A percentile compares a stretch with the other conserved stretches of the same genome.
phyloP scores from a whole-genome alignment of 2,888 invertebrate genomes.

The Silvanus unidentatus region DNA sequence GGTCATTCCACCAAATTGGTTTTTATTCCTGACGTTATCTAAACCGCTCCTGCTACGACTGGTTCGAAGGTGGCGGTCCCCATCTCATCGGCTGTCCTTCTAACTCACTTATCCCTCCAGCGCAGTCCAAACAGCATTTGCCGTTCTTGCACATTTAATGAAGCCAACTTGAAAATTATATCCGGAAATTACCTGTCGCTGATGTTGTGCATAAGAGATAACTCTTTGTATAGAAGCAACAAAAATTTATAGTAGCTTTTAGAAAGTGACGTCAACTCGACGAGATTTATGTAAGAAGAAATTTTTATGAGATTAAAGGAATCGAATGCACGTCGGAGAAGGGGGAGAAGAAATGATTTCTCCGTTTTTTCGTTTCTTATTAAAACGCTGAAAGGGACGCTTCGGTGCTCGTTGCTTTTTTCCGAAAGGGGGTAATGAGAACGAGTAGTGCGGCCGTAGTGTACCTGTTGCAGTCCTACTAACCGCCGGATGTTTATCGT shows the following conservation, averaged over 20 bases:
- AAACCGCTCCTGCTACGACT: constrained; percentile 32
- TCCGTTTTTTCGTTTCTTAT: too few species aligned
- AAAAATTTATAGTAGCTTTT: too few species aligned
- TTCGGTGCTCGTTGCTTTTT: constrained; percentile 31
- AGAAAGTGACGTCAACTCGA: too few species aligned
- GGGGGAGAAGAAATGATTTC: too few species aligned
- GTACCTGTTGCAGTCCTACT: constrained; percentile 37
- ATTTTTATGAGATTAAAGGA: too few species aligned
- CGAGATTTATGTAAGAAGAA: too few species aligned
- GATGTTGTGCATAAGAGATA: too few species aligned
- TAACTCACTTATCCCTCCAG: constrained; percentile 21
- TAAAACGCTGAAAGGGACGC: constrained; percentile 1
- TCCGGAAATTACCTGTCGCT: background rate
- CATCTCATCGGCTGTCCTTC: constrained; percentile 3
- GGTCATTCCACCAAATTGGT: constrained; percentile 46
- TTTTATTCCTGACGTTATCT: constrained; percentile 40
- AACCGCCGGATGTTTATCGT: constrained; percentile 39
- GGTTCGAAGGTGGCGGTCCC: constrained; percentile 34
- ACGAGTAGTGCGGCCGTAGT: constrained; percentile 28
- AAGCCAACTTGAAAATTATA: constrained; percentile 5
- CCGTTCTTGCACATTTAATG: constrained; percentile 18
- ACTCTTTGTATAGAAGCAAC: too few species aligned
- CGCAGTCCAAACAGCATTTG: too few species aligned
- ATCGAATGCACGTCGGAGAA: too few species aligned
- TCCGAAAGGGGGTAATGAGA: constrained; percentile 32